Percentiles rank a stretch among this genome's conserved stretches.
These are phyloP conservation scores for Drosophila eugracilis DNA, from an alignment of 1,140 invertebrate genomes.

Conservation along the genomic window DNA sequence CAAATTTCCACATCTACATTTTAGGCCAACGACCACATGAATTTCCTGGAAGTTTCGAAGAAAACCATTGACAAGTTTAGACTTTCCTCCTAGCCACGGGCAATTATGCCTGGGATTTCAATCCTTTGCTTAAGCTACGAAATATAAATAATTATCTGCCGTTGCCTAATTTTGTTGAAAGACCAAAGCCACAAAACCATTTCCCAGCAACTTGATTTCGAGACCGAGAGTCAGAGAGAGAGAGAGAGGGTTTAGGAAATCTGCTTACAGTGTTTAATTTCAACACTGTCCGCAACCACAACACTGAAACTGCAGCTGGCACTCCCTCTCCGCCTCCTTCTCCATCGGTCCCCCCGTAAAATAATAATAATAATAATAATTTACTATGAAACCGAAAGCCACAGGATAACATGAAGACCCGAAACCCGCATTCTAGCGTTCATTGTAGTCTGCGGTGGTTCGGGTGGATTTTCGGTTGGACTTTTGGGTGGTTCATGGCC, in stretches of 20 bases:
- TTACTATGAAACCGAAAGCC: conserved; percentile 70
- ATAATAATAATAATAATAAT: conserved; percentile 81
- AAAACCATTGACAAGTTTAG: conserved; percentile 35
- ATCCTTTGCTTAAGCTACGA: conserved; percentile 2
- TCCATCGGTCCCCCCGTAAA: conserved; percentile 8
- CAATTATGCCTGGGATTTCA: conserved; percentile 41
- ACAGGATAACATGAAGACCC: conserved; percentile 51
- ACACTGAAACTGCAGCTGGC: conserved; percentile 62
- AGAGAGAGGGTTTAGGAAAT: conserved; percentile 38
- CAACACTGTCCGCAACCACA: conserved; percentile 69
- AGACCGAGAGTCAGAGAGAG: conserved; percentile 7
- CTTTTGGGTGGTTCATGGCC: conserved; percentile 5
- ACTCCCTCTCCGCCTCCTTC: not conserved
- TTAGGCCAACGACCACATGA: not conserved
- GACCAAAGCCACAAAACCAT: conserved; percentile 59
- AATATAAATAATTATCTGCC: conserved; percentile 73
- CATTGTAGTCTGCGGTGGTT: conserved; percentile 32
- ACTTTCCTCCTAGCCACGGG: conserved; percentile 25
- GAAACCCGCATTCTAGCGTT: conserved; percentile 27
- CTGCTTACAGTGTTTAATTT: conserved; percentile 68
- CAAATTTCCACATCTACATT: conserved; percentile 6
- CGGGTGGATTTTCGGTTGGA: conserved; percentile 2
- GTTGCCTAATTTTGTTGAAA: conserved; percentile 55
- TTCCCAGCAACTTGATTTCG: conserved; percentile 56
- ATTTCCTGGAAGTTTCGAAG: conserved; percentile 4